Evolutionary conservation across 37 sponge, comb jelly and placozoan genomes (phyloP).

Genomic region (Hormiphora californensis): DNA sequence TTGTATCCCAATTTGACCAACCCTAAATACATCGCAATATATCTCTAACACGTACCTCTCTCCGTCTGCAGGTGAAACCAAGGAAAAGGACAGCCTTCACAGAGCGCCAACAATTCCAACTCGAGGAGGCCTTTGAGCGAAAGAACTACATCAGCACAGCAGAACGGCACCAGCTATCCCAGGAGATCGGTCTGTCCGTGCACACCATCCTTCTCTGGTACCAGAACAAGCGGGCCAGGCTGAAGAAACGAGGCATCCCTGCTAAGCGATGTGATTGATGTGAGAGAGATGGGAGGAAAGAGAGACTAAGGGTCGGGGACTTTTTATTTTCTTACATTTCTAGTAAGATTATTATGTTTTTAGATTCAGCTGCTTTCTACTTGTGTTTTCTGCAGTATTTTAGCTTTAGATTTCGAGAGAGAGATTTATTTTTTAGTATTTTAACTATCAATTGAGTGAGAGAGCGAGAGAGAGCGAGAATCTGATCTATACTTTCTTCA

Average conservation of each 20-base stretch:
- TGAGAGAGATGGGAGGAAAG: background rate
- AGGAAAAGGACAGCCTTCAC: slow-evolving; percentile 50
- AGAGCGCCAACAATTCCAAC: slow-evolving; percentile 16
- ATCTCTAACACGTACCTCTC: background rate
- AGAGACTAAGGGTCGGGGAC: background rate
- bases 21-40: background rate
- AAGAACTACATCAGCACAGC: slow-evolving; percentile 52
- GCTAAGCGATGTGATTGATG: background rate
- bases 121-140: slow-evolving; percentile 33
- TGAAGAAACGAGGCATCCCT: slow-evolving; percentile 43
- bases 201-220: slow-evolving; percentile 54
- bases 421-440: too few species aligned
- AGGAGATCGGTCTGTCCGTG: slow-evolving; percentile 14
- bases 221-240: slow-evolving; percentile 48
- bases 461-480: too few species aligned
- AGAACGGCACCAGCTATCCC: background rate
- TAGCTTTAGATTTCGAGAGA: too few species aligned
- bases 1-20: background rate
- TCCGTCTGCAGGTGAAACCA: background rate
- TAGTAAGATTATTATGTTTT: slow-evolving; percentile 47
- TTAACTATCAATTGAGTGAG: too few species aligned
- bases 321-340: slow-evolving; percentile 32
- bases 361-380: too few species aligned
- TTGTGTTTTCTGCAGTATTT: too few species aligned
- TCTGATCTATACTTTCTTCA: too few species aligned